phyloP scores from a whole-genome alignment of 2,113 vertebrate species.

The Asarcornis scutulata region DNA sequence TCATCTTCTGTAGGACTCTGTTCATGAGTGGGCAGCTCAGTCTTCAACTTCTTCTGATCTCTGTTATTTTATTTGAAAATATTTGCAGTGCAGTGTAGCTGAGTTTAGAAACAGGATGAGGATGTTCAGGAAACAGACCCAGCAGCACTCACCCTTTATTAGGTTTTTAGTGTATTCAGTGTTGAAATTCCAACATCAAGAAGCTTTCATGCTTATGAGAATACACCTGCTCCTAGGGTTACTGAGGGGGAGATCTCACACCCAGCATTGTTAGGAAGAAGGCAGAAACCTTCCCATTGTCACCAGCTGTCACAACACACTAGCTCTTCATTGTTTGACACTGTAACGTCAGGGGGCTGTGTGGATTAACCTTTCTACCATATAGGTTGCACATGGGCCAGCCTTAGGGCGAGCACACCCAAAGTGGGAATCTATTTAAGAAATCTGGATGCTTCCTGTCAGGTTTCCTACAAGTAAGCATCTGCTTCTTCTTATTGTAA shows the following conservation, averaged over 20 bases:
- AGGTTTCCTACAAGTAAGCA: neutral
- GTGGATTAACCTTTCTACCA: neutral
- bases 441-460: neutral
- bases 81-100: neutral
- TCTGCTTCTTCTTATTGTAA: neutral
- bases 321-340: neutral
- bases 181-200: neutral
- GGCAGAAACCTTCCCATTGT: neutral
- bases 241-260: neutral
- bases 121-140: neutral
- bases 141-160: neutral
- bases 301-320: neutral
- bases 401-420: accelerated
- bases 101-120: neutral
- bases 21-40: neutral
- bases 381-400: neutral
- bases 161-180: neutral
- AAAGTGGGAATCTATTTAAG: neutral
- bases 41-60: neutral
- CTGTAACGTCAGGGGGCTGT: accelerated
- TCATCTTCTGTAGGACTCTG: neutral
- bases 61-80: neutral
- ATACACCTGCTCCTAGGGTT: neutral
- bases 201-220: neutral
- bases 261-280: neutral